Conservation (phyloP, 2,888 invertebrate species). For the Spodoptera picta region DNA sequence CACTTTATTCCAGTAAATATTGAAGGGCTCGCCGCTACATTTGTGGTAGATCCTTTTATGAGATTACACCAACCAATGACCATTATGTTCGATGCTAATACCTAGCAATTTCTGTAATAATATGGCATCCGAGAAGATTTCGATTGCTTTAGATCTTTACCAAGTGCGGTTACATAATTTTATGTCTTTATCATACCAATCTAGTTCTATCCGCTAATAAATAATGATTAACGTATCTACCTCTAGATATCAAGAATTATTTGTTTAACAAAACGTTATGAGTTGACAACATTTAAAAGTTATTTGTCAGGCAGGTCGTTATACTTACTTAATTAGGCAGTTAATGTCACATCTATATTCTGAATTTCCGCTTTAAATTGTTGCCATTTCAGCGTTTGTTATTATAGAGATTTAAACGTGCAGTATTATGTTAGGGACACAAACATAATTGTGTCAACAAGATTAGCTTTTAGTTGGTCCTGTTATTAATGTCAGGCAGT, state of each 20-base stretch:
- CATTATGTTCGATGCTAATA: constrained; percentile 73
- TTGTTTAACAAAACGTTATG: constrained; percentile 63
- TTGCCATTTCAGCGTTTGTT: constrained; percentile 24
- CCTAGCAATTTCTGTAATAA: constrained; percentile 72
- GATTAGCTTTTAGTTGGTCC: constrained; percentile 29
- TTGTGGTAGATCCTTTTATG: constrained; percentile 69
- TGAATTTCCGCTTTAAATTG: constrained; percentile 35
- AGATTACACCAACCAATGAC: constrained; percentile 71
- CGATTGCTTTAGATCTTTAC: constrained; percentile 47
- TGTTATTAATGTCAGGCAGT: constrained; percentile 28
- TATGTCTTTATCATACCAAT: constrained; percentile 68
- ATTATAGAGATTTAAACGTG: constrained; percentile 21
- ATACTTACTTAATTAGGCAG: constrained; percentile 57
- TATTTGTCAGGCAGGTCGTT: constrained; percentile 57
- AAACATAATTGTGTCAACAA: constrained; percentile 16
- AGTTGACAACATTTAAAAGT: constrained; percentile 43
- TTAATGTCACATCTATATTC: constrained; percentile 58
- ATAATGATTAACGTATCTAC: constrained; percentile 63
- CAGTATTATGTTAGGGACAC: constrained; percentile 9
- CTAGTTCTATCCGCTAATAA: constrained; percentile 57
- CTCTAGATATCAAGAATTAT: constrained; percentile 56
- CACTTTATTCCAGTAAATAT: constrained; percentile 78
- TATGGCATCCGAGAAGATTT: constrained; percentile 48
- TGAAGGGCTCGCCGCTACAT: constrained; percentile 61
- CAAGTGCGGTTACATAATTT: constrained; percentile 56